phyloP scores from a whole-genome alignment of 2,888 invertebrate species.

The Cotesia congregata region DNA sequence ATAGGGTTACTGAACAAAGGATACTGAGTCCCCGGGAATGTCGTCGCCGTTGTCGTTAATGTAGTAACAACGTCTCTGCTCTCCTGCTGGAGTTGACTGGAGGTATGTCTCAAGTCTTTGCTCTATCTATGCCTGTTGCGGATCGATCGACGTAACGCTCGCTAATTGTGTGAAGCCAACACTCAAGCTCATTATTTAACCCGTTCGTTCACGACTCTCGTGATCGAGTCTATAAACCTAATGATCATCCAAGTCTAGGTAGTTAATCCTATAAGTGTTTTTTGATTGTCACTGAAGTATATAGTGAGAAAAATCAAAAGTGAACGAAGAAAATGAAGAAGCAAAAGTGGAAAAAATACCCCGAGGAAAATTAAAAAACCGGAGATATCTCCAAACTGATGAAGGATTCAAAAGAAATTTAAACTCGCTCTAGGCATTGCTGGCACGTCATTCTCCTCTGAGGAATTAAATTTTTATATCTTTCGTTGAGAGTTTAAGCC shows the following conservation, averaged over 20 bases:
- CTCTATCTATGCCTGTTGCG: neutral
- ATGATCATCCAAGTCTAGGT: neutral
- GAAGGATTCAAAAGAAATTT: slow-evolving; percentile 58
- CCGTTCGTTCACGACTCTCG: neutral
- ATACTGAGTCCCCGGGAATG: slow-evolving; percentile 26
- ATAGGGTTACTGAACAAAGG: slow-evolving; percentile 58
- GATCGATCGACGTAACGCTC: neutral
- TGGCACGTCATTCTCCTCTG: slow-evolving; percentile 61
- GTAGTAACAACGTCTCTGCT: neutral
- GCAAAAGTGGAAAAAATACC: neutral
- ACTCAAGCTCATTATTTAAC: neutral
- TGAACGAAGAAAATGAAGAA: neutral
- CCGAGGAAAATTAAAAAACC: slow-evolving; percentile 29
- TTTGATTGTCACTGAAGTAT: neutral
- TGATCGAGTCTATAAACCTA: neutral
- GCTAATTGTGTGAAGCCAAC: slow-evolving; percentile 1
- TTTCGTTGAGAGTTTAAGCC: slow-evolving; percentile 68
- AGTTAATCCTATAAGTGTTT: neutral
- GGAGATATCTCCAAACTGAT: slow-evolving; percentile 47
- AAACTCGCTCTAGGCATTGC: slow-evolving; percentile 45
- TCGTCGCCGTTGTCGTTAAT: slow-evolving; percentile 14
- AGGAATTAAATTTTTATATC: slow-evolving; percentile 70
- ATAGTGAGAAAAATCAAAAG: neutral
- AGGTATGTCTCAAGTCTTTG: neutral
- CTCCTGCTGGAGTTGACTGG: neutral